Evolutionary conservation across 2,113 vertebrate genomes (phyloP), one percentile per base, ranked within the genome.

Genomic region (Desmodus rotundus): DNA sequence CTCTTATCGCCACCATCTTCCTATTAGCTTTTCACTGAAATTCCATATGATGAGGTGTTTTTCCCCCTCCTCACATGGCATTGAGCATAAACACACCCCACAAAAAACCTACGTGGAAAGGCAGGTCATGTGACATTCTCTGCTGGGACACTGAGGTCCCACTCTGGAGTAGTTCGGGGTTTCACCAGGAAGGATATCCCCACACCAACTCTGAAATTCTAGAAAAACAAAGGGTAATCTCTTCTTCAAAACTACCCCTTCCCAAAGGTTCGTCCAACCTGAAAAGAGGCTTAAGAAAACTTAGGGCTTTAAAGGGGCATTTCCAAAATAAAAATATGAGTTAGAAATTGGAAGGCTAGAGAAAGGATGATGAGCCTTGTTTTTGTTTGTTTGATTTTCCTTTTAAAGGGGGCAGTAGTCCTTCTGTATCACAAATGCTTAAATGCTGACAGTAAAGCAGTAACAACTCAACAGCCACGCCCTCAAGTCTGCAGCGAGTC

Each of bases 281-380:
- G 45, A 63, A 84, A 87, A 92, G 38, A 91, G 22, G 26, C 54
- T 72, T 85, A 81, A 78, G 84, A 97, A 95, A 93, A 38, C 15
- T 3, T 3, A 93, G 41, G 19, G 41, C 68, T 10, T 90, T 85
- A 31, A 73, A 89, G 61, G 12, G 14, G 28, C n/a, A 87, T 93
- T 94, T 81, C 43, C 36, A 85, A 89, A 93, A 88, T 65, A 90
- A 96, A 91, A 91, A 22, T 28, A 45, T 26, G 22, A 93, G 56
- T 16, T 72, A 78, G 26, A 80, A 24, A 47, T 45, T 80, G 41
- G 68, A 63, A 87, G 68, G 47, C 74, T 2, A 47, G 43, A 92
- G 61, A 81, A 33, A n/a, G 19, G 16, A 87, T 28, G 22, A 10
- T 19, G 24, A 89, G 7, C 3, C 47, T 33, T 36, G 33, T 36